These are phyloP conservation scores for Pseudococcus viburni DNA, from an alignment of 2,888 invertebrate genomes.

Conservation along the genomic window DNA sequence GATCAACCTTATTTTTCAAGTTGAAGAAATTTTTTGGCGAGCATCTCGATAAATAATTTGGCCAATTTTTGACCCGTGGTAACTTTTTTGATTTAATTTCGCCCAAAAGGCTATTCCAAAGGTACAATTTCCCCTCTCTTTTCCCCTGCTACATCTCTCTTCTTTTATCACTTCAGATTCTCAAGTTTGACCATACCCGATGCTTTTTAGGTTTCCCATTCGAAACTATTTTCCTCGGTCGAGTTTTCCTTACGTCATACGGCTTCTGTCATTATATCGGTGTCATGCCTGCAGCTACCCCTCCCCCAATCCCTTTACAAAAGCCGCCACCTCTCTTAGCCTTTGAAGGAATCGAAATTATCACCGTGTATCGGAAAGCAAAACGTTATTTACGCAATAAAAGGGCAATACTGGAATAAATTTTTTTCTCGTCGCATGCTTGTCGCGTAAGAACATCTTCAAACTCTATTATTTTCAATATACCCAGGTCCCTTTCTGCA, in stretches of 20 bases:
- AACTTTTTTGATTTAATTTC: no score
- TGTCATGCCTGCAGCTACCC: not conserved
- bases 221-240: not conserved
- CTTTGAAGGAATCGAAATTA: slow-evolving; percentile 31
- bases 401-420: slow-evolving; percentile 58
- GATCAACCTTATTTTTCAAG: no score
- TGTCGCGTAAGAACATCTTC: slow-evolving; percentile 61
- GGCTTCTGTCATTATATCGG: not conserved
- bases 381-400: slow-evolving; percentile 55
- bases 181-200: not conserved
- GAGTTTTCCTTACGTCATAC: not conserved
- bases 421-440: slow-evolving; percentile 35
- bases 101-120: no score
- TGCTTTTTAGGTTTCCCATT: not conserved
- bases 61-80: no score
- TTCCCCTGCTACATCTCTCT: no score
- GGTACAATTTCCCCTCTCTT: no score
- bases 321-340: not conserved
- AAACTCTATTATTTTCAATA: slow-evolving; percentile 65
- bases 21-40: no score
- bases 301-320: not conserved
- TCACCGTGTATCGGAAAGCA: slow-evolving; percentile 1
- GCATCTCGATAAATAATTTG: no score
- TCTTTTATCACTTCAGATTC: no score
- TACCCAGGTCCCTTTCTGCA: slow-evolving; percentile 59